A percentile compares a stretch with the other conserved stretches of the same genome.
Conservation (phyloP, 2,888 invertebrate species). For the Sinhomidia bicolor region DNA sequence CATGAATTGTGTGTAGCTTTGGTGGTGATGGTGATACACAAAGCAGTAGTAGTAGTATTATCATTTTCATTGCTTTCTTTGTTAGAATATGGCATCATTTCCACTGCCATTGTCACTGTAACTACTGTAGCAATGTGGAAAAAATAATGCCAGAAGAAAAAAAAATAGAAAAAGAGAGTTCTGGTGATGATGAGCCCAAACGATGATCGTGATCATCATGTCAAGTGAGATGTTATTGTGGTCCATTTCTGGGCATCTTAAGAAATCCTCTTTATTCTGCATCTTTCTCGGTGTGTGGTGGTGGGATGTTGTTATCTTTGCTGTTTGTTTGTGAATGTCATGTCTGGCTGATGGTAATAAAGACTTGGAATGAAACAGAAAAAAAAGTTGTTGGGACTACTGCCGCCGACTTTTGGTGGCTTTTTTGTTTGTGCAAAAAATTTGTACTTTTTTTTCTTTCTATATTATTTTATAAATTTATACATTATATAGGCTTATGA, state of each 20-base stretch:
- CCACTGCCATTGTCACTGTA: neutral
- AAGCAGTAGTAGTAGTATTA: neutral
- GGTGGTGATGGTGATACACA: no score
- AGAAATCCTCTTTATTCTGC: conserved; percentile 41
- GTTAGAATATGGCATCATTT: neutral
- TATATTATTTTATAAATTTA: conserved; percentile 26
- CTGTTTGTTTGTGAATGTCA: conserved; percentile 22
- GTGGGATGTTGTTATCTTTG: neutral
- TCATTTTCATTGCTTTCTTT: neutral
- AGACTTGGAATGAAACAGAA: neutral
- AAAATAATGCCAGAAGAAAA: neutral
- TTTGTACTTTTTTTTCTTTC: conserved; percentile 4
- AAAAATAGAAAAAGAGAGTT: neutral
- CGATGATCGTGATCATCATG: conserved; percentile 61
- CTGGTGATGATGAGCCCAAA: conserved; percentile 44
- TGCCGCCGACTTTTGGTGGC: neutral
- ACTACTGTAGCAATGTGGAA: neutral
- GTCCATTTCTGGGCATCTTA: conserved; percentile 73
- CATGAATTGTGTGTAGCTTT: conserved; percentile 14
- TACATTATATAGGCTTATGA: neutral
- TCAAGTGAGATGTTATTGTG: conserved; percentile 74
- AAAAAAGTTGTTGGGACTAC: neutral
- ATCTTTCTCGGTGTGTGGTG: no score
- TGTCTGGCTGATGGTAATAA: conserved; percentile 32
- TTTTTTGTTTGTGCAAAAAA: conserved; percentile 36